Evolutionary conservation across 64 coral and sea anemone species (phyloP), one percentile per base, ranked within the genome.

Genomic region (Pocillopora damicornis): DNA sequence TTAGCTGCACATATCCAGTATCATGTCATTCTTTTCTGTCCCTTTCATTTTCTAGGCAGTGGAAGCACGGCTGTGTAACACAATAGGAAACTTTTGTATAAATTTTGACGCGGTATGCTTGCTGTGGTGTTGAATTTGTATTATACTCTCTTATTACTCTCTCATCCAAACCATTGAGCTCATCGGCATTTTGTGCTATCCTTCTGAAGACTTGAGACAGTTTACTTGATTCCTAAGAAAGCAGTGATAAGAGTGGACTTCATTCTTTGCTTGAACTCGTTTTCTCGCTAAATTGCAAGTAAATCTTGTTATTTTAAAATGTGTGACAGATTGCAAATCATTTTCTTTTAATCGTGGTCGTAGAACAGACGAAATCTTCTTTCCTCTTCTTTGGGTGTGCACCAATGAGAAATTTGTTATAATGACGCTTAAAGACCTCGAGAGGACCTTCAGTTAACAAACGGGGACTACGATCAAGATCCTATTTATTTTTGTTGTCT

Each of bases 81-180:
- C 45, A 83, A 57, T 58, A 37, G 81, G 81, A 22, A 15, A 51
- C 37, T 22, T 85, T 72, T 85, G 58, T 26, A 71, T 65, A 71
- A 85, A 69, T 71, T 72, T 85, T 85, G 65, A 37, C 35, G 37
- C 72, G 81, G 81, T 63, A 68, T 71, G 20, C 65, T 85, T 85
- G 64, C 64, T 72, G 20, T 85, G 81, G 81, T 72, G 81, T 72
- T 85, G 37, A 85, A 85, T 45, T 85, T 85, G 81, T 85, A 85
- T 25, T 71, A 85, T 85, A 85, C 65, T 7, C 65, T 85, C 81
- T 85, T 58, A 35, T 68, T 71, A 71, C 64, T 72, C 23, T 85
- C 64, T n/a, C 42, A 69, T 3, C 64, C 18, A 85, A 85, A 85
- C 45, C 62, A 17, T 85, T 51, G 42, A 63, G 65, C 81, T 85